These are phyloP conservation scores for Xiphophorus couchianus DNA, from an alignment of 2,113 vertebrate genomes.

Conservation along the genomic window DNA sequence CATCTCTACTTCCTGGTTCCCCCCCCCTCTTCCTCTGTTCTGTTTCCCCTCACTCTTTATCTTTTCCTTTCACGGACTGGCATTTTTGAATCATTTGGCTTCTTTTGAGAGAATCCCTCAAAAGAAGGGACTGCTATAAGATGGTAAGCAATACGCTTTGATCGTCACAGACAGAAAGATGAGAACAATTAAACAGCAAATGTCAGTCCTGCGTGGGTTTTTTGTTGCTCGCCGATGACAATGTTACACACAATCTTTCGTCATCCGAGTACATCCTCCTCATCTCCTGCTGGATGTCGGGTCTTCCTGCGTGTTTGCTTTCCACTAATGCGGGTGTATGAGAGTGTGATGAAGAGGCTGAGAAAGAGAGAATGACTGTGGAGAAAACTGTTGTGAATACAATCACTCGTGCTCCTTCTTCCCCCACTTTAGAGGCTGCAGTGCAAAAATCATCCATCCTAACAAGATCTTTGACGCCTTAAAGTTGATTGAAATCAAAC, in stretches of 20 bases:
- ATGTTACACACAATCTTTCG: constrained; percentile 30
- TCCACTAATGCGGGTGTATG: constrained; percentile 11
- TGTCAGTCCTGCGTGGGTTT: constrained; percentile 63
- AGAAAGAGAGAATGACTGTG: constrained; percentile 9
- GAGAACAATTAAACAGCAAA: constrained; percentile 29
- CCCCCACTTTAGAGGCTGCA: constrained; percentile 27
- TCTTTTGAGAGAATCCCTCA: constrained; percentile 37
- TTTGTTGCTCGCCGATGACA: constrained; percentile 51
- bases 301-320: constrained; percentile 29
- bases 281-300: constrained; percentile 34
- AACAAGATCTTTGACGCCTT: constrained; percentile 22
- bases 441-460: constrained; percentile 42
- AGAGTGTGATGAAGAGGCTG: constrained; percentile 19
- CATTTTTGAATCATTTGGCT: constrained; percentile 60
- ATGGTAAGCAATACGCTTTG: constrained; percentile 45
- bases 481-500: not conserved
- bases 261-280: constrained; percentile 48
- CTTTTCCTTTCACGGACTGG: constrained; percentile 53
- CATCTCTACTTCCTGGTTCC: constrained; percentile 45
- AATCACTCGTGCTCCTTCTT: constrained; percentile 17
- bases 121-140: constrained; percentile 1
- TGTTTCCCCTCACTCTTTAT: constrained; percentile 2
- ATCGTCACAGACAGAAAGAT: constrained; percentile 22
- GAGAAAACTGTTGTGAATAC: constrained; percentile 29
- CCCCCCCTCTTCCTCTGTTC: not conserved